Conservation (phyloP, 2,113 vertebrate genomes). For the Phaethornis superciliosus region DNA sequence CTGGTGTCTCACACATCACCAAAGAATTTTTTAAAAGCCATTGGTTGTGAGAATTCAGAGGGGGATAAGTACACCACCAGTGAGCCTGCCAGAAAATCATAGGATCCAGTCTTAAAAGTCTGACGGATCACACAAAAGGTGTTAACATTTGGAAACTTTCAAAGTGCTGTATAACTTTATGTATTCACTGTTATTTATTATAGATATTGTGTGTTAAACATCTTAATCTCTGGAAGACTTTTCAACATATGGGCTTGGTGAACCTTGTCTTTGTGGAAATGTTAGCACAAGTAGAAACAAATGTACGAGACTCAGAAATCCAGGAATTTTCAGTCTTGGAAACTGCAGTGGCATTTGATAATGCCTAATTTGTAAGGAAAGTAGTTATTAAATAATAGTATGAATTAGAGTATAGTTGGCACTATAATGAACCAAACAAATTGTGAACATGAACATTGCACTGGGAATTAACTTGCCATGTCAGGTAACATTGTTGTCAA, state of each 20-base stretch:
- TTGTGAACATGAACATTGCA: neutral
- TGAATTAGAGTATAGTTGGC: neutral
- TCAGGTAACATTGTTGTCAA: neutral
- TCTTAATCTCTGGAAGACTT: constrained; percentile 22
- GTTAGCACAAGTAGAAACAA: constrained; percentile 43
- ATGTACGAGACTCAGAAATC: neutral
- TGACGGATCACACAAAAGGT: neutral
- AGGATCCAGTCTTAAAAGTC: neutral
- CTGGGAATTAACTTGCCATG: neutral
- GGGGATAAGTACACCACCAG: neutral
- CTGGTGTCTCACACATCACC: neutral
- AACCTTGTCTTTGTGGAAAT: neutral
- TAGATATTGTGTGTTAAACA: neutral
- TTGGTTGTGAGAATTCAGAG: neutral
- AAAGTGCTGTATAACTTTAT: neutral
- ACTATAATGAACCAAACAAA: neutral
- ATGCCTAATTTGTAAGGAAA: neutral
- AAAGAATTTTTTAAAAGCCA: neutral
- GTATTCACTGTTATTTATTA: neutral
- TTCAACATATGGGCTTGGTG: neutral
- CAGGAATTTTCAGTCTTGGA: constrained; percentile 15
- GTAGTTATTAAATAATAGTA: neutral
- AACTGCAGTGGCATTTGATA: neutral
- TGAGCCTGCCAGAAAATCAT: neutral
- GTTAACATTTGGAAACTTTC: constrained; percentile 25